Evolutionary conservation across 2,113 vertebrate genomes (phyloP).

Genomic region (Taxidea taxus): DNA sequence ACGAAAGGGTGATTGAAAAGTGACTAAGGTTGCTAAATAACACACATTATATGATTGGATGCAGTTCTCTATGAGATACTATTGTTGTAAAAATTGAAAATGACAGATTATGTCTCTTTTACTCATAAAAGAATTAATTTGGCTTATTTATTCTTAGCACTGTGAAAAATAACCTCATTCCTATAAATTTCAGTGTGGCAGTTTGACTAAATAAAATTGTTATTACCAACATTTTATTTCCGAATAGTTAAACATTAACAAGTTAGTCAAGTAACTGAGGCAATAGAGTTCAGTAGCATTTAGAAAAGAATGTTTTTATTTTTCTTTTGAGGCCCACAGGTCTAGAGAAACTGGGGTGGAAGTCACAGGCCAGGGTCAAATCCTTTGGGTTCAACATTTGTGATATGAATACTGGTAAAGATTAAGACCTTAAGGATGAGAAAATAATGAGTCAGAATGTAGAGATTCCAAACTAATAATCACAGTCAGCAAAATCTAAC

Average conservation of each 20-base stretch:
- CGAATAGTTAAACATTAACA: background rate
- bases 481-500: conserved; percentile 51
- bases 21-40: background rate
- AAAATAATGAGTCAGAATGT: background rate
- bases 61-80: background rate
- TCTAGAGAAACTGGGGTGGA: background rate
- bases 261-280: background rate
- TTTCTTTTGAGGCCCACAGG: background rate
- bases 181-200: background rate
- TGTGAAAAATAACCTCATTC: background rate
- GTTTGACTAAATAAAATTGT: conserved; percentile 38
- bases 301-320: background rate
- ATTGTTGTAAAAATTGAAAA: background rate
- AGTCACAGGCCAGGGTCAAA: background rate
- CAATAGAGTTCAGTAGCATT: background rate
- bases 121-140: background rate
- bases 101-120: background rate
- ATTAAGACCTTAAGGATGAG: background rate
- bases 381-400: background rate
- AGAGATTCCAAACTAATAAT: conserved; percentile 47
- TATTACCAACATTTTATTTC: background rate
- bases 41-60: background rate
- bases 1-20: background rate
- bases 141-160: background rate
- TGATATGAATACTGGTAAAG: background rate